Percentiles rank a stretch among this genome's conserved stretches.
phyloP scores from a whole-genome alignment of 2,888 invertebrate species.

The Autographa pulchrina region DNA sequence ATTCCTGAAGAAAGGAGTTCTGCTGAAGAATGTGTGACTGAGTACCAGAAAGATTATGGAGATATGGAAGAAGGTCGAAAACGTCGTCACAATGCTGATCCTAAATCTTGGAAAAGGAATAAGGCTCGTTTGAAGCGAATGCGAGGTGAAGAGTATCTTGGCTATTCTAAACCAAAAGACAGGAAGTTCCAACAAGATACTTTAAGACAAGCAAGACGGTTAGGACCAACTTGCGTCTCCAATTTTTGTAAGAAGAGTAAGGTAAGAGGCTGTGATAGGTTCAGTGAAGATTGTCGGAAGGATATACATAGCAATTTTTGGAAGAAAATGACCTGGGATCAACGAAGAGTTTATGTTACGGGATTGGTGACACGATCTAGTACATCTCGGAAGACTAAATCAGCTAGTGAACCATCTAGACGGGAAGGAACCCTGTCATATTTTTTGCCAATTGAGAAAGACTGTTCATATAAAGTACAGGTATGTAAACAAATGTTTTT shows the following conservation, averaged over 20 bases:
- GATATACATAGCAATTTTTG: slow-evolving; percentile 46
- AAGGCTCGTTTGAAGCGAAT: slow-evolving; percentile 38
- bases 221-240: slow-evolving; percentile 37
- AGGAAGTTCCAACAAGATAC: slow-evolving; percentile 30
- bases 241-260: slow-evolving; percentile 49
- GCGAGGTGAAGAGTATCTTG: slow-evolving; percentile 49
- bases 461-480: slow-evolving; percentile 34
- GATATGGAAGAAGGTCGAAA: slow-evolving; percentile 44
- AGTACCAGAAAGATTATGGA: slow-evolving; percentile 14
- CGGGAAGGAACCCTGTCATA: slow-evolving; percentile 45
- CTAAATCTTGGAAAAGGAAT: slow-evolving; percentile 41
- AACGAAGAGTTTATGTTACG: slow-evolving; percentile 48
- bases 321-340: slow-evolving; percentile 53
- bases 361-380: slow-evolving; percentile 43
- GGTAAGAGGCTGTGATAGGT: slow-evolving; percentile 36
- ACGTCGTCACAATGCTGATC: slow-evolving; percentile 34
- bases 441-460: slow-evolving; percentile 17
- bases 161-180: slow-evolving; percentile 35
- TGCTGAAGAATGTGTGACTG: slow-evolving; percentile 2
- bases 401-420: slow-evolving; percentile 26
- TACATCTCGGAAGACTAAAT: slow-evolving; percentile 40
- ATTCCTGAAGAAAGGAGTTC: slow-evolving; percentile 3
- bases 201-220: slow-evolving; percentile 19
- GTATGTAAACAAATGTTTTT: slow-evolving; percentile 48
- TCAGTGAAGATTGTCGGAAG: slow-evolving; percentile 40